Percentiles rank a stretch among this genome's conserved stretches.
Evolutionary conservation across 2,113 vertebrate species (phyloP).

Genomic region (Oryzias woworae): DNA sequence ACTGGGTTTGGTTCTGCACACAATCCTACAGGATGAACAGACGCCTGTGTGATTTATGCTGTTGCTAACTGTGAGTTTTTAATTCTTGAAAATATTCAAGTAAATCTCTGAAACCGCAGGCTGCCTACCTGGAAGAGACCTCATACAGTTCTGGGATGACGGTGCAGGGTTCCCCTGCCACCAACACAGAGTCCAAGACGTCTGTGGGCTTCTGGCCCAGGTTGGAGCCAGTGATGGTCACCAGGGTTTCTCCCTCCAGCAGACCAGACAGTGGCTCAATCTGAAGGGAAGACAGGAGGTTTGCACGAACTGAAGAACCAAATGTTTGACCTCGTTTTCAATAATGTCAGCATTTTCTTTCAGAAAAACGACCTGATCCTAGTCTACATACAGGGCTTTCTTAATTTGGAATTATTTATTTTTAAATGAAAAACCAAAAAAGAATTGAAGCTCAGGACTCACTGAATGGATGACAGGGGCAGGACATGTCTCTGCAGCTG

Average conservation of each 20-base stretch:
- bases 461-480: conserved; percentile 90
- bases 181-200: conserved; percentile 85
- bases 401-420: no score
- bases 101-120: background rate
- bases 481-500: conserved; percentile 85
- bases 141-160: conserved; percentile 86
- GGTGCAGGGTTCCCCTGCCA: conserved; percentile 86
- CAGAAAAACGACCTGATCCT: no score
- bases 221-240: conserved; percentile 95
- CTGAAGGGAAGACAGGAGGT: conserved; percentile 57
- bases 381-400: no score
- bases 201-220: conserved; percentile 92
- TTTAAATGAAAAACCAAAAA: no score
- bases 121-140: conserved; percentile 89
- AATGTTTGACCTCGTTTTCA: no score
- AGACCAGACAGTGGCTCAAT: conserved; percentile 92
- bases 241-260: conserved; percentile 87
- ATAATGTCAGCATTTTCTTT: no score
- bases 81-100: background rate
- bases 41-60: background rate
- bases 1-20: conserved; percentile 85
- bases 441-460: conserved; percentile 44
- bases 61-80: background rate
- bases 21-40: conserved; percentile 79
- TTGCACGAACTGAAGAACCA: no score